These are phyloP conservation scores for Drosophila nikananu DNA, from an alignment of 1,140 invertebrate genomes.

Conservation along the genomic window DNA sequence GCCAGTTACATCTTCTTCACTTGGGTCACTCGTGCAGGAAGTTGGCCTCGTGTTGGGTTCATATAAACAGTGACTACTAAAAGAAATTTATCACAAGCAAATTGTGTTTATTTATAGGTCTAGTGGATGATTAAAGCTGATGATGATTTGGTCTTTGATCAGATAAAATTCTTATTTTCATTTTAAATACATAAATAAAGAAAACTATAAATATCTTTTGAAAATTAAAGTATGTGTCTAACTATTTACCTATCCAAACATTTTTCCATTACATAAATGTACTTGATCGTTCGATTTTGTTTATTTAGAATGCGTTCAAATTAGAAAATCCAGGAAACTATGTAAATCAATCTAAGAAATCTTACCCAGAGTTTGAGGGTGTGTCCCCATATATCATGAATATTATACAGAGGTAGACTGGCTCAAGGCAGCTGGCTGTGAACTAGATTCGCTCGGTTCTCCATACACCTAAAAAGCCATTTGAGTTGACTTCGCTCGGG, in stretches of 20 bases:
- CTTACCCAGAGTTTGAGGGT: neutral
- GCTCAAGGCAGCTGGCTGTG: slow-evolving; percentile 50
- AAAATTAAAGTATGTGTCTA: neutral
- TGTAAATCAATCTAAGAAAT: neutral
- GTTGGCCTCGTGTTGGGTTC: slow-evolving; percentile 24
- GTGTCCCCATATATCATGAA: slow-evolving; percentile 9
- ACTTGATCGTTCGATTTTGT: neutral
- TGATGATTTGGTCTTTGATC: too few relatives aligned
- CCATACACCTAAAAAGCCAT: slow-evolving; percentile 46
- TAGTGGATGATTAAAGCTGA: too few relatives aligned
- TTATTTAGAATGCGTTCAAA: neutral
- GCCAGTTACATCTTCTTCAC: slow-evolving; percentile 60
- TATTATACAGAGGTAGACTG: slow-evolving; percentile 9
- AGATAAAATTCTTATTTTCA: neutral
- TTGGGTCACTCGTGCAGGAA: slow-evolving; percentile 45
- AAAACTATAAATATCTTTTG: neutral
- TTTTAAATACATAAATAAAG: neutral
- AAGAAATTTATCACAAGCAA: neutral
- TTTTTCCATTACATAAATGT: neutral
- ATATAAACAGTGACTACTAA: slow-evolving; percentile 9
- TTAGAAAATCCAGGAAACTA: neutral
- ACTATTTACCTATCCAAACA: neutral
- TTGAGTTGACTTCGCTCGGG: slow-evolving; percentile 34
- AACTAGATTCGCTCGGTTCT: slow-evolving; percentile 38
- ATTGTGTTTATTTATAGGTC: neutral